Evolutionary conservation across 2,113 vertebrate species (phyloP).

Genomic region (Nothobranchius furzeri): DNA sequence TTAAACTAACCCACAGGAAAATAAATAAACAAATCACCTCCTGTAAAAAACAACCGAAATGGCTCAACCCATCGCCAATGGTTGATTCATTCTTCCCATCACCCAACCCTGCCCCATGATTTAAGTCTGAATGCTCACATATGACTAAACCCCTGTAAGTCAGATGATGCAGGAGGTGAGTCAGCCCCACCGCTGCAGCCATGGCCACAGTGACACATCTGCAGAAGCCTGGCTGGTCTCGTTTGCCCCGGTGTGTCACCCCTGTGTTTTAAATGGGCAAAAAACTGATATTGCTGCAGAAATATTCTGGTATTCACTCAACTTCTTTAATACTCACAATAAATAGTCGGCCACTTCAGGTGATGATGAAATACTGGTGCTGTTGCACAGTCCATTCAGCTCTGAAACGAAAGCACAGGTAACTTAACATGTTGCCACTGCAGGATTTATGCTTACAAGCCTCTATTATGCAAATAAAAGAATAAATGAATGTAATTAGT

Average conservation of each 20-base stretch:
- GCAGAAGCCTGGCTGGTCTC: not conserved
- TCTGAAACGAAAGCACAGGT: constrained; percentile 43
- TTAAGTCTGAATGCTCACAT: too few species aligned
- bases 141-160: not conserved
- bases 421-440: not conserved
- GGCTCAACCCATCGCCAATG: too few species aligned
- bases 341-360: constrained; percentile 91
- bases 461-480: not conserved
- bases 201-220: not conserved
- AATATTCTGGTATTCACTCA: not conserved
- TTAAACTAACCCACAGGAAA: too few species aligned
- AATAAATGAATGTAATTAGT: not conserved
- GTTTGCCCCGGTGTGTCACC: not conserved
- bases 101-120: too few species aligned
- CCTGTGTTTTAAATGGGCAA: not conserved
- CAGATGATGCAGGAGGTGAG: not conserved
- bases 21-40: too few species aligned
- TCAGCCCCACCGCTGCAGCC: not conserved
- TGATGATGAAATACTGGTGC: constrained; percentile 83
- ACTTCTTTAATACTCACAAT: constrained; percentile 82
- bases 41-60: too few species aligned
- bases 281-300: not conserved
- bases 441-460: not conserved
- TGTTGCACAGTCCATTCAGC: constrained; percentile 87
- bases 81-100: too few species aligned